These are phyloP conservation scores for Thermophis baileyi DNA, from an alignment of 2,113 vertebrate species.

Conservation along the genomic window DNA sequence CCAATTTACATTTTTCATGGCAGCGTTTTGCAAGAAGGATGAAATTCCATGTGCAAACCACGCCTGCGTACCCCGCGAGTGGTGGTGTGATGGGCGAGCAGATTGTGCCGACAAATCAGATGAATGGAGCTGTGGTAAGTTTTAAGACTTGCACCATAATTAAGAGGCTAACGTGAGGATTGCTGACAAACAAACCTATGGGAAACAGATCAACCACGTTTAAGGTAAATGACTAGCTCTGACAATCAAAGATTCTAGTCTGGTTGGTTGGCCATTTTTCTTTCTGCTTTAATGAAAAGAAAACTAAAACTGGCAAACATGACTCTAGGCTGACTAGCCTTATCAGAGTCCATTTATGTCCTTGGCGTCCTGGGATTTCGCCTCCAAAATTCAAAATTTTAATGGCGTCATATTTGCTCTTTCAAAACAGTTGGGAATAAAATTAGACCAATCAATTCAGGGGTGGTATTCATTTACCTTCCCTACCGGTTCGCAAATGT, in stretches of 20 bases:
- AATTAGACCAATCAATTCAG: not conserved
- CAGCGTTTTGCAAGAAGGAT: constrained; percentile 83
- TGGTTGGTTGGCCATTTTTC: not conserved
- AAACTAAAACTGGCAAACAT: not conserved
- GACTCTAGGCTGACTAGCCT: not conserved
- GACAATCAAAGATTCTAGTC: not conserved
- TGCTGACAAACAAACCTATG: not conserved
- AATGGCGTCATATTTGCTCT: not conserved
- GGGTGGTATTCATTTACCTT: too few species aligned
- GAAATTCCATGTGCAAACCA: constrained; percentile 89
- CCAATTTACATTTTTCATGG: constrained; percentile 23
- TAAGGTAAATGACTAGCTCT: not conserved
- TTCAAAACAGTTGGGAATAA: not conserved
- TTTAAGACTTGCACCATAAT: accelerated
- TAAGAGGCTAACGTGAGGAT: not conserved
- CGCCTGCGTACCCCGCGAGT: constrained; percentile 80
- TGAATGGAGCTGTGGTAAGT: constrained; percentile 93
- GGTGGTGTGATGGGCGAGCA: constrained; percentile 87
- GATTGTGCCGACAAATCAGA: constrained; percentile 92
- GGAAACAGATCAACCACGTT: not conserved
- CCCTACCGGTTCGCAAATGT: too few species aligned
- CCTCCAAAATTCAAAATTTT: not conserved
- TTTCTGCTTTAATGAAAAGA: not conserved
- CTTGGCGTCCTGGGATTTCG: not conserved
- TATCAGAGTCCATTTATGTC: not conserved